Percentiles rank a stretch among this genome's conserved stretches.
These are phyloP conservation scores for Numida meleagris DNA, from an alignment of 2,113 vertebrate genomes.

Conservation along the genomic window DNA sequence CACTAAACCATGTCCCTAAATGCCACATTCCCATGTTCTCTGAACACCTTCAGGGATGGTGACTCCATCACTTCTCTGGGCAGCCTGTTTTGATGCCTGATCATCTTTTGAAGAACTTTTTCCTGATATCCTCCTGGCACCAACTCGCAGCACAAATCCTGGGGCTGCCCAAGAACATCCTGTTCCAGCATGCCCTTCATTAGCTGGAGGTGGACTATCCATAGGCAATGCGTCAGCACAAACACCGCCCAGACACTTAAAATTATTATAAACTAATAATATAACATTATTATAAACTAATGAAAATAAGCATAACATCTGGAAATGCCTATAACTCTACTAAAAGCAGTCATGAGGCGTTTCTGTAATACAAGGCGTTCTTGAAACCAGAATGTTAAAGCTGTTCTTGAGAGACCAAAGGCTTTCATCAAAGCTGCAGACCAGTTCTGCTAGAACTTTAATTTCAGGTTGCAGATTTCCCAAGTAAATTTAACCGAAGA, in stretches of 20 bases:
- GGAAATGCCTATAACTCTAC: no score
- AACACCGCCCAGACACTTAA: not conserved
- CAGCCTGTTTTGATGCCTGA: no score
- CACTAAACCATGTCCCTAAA: no score
- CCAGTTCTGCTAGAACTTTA: not conserved
- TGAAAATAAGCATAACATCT: not conserved
- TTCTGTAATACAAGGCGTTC: not conserved
- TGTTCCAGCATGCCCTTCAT: not conserved
- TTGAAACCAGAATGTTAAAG: not conserved
- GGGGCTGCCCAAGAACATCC: rapidly evolving
- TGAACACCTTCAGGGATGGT: no score
- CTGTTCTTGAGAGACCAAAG: not conserved
- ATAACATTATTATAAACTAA: not conserved
- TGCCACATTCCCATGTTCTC: no score
- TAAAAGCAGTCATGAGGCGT: not conserved
- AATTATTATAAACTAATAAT: not conserved
- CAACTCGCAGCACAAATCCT: not conserved
- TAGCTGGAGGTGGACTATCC: not conserved
- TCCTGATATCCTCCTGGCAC: not conserved
- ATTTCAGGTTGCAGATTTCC: not conserved
- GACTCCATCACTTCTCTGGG: no score
- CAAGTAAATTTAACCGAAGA: not conserved
- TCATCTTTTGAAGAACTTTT: no score
- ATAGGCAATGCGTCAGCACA: not conserved
- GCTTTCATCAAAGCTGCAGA: not conserved